Evolutionary conservation across 2,797 vertebrate species (phyloP).

Genomic region (Sorex maritimensis): DNA sequence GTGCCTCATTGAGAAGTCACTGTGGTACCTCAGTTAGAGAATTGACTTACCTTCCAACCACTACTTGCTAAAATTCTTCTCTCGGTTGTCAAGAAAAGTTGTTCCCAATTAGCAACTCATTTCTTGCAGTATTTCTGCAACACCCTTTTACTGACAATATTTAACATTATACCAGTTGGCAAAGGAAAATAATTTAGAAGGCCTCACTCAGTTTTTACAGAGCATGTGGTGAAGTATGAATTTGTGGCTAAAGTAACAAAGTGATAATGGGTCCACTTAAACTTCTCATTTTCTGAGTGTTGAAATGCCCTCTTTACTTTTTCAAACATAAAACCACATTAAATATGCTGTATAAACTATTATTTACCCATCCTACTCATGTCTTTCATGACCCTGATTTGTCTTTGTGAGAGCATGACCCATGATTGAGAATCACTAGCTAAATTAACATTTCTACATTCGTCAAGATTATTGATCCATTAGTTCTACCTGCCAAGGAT

Average conservation of each 20-base stretch:
- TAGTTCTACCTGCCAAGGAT: not conserved
- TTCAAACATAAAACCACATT: slow-evolving; percentile 5
- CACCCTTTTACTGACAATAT: not conserved
- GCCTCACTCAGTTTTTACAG: slow-evolving; percentile 27
- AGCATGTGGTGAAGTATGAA: slow-evolving; percentile 20
- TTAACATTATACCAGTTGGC: not conserved
- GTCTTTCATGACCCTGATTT: slow-evolving; percentile 2
- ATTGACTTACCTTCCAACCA: not conserved
- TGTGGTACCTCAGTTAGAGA: not conserved
- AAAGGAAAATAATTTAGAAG: slow-evolving; percentile 36
- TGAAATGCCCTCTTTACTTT: slow-evolving; percentile 17
- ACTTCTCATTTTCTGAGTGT: slow-evolving; percentile 38
- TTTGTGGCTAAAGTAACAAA: not conserved
- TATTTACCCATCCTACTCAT: not conserved
- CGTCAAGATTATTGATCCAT: not conserved
- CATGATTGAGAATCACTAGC: slow-evolving; percentile 1
- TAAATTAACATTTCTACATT: slow-evolving; percentile 41
- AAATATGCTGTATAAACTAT: slow-evolving; percentile 30
- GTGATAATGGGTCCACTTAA: not conserved
- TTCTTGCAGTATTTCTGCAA: not conserved
- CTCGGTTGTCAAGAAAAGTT: slow-evolving; percentile 50
- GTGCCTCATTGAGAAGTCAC: not conserved
- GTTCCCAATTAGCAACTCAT: slow-evolving; percentile 25
- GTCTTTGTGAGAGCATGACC: not conserved
- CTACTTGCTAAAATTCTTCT: not conserved